These are phyloP conservation scores for Baccha elongata DNA, from an alignment of 2,888 invertebrate species.

Conservation along the genomic window DNA sequence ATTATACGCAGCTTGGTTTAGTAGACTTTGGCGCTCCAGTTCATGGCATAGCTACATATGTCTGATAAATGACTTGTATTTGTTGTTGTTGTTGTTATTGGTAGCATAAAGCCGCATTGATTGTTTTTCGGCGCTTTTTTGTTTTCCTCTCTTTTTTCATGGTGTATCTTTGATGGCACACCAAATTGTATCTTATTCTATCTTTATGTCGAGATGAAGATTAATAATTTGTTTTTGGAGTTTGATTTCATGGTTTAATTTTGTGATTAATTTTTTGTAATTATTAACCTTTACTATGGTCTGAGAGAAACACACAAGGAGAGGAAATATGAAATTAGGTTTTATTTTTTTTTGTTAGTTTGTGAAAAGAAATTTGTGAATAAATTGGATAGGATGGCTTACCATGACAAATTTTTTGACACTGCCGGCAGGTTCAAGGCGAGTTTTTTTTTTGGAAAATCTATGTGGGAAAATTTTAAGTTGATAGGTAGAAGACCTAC, in stretches of 20 bases:
- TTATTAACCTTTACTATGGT: slow-evolving; percentile 61
- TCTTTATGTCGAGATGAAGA: slow-evolving; percentile 58
- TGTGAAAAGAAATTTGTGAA: slow-evolving; percentile 38
- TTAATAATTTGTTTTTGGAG: slow-evolving; percentile 72
- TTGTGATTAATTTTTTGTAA: slow-evolving; percentile 72
- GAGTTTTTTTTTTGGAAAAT: neutral
- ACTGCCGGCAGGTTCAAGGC: slow-evolving; percentile 31
- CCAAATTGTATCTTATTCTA: slow-evolving; percentile 45
- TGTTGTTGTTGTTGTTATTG: neutral
- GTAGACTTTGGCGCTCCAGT: slow-evolving; percentile 58
- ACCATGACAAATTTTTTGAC: slow-evolving; percentile 67
- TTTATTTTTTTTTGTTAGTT: slow-evolving; percentile 4
- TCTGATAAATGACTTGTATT: slow-evolving; percentile 64
- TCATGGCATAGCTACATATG: slow-evolving; percentile 38
- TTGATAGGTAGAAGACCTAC: neutral
- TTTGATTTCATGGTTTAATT: slow-evolving; percentile 73
- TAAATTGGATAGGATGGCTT: slow-evolving; percentile 38
- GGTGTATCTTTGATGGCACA: slow-evolving; percentile 56
- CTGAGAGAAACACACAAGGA: neutral
- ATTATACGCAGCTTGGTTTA: slow-evolving; percentile 47
- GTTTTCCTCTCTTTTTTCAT: slow-evolving; percentile 11
- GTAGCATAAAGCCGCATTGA: slow-evolving; percentile 28
- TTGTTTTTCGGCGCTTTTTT: slow-evolving; percentile 62
- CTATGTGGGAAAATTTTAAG: slow-evolving; percentile 23
- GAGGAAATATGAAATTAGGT: slow-evolving; percentile 58